Percentiles rank a stretch among this genome's conserved stretches.
Evolutionary conservation across 23 tunicate species (phyloP).

Genomic region (Phallusia fumigata): DNA sequence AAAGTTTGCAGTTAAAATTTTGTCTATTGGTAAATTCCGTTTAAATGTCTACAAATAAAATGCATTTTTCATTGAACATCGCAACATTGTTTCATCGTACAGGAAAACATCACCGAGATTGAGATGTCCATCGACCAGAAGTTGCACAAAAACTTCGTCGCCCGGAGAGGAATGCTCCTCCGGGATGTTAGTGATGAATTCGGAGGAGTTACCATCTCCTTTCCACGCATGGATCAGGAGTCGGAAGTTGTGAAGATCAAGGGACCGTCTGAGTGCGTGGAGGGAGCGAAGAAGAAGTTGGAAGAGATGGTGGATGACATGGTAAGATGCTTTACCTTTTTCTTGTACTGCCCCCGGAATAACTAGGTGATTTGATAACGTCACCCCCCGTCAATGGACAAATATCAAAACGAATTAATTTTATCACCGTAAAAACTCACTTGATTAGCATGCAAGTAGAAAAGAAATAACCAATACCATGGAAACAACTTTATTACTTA

Average conservation of each 20-base stretch:
- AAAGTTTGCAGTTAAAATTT: too few relatives aligned
- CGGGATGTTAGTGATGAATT: slow-evolving; percentile 87
- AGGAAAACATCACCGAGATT: slow-evolving; percentile 85
- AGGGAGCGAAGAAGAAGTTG: slow-evolving; percentile 72
- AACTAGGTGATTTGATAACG: too few relatives aligned
- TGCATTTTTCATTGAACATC: too few relatives aligned
- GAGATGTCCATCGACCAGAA: slow-evolving; percentile 79
- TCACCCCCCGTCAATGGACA: too few relatives aligned
- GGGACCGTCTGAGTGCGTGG: slow-evolving; percentile 94
- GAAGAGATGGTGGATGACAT: slow-evolving; percentile 88
- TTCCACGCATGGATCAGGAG: slow-evolving; percentile 86
- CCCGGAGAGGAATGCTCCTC: slow-evolving; percentile 83
- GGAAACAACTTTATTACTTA: too few relatives aligned
- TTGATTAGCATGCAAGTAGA: too few relatives aligned
- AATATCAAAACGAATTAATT: too few relatives aligned
- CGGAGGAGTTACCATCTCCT: slow-evolving; percentile 94
- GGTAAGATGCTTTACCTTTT: slow-evolving; percentile 32
- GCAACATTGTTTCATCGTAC: not conserved
- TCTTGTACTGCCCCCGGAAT: too few relatives aligned
- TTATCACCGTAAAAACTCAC: too few relatives aligned
- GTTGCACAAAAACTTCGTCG: slow-evolving; percentile 89
- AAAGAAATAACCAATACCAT: too few relatives aligned
- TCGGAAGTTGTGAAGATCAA: slow-evolving; percentile 81
- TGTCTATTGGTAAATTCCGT: too few relatives aligned
- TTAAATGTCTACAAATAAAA: too few relatives aligned